These are phyloP conservation scores for Enhydra lutris DNA, from an alignment of 2,113 vertebrate species.

Conservation along the genomic window DNA sequence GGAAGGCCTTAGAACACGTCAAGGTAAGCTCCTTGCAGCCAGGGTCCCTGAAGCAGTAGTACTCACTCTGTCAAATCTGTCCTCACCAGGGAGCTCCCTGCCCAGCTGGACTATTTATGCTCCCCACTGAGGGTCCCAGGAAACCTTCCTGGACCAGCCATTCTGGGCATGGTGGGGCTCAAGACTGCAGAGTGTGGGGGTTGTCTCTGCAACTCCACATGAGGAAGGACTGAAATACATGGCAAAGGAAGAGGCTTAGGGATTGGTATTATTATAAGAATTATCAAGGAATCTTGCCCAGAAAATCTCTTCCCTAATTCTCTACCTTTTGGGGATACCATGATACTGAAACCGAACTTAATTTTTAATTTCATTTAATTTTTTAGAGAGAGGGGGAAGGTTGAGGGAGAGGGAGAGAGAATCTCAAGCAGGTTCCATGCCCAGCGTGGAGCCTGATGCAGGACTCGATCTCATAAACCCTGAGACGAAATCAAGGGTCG, in stretches of 20 bases:
- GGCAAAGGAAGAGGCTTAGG: not conserved
- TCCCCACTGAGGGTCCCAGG: not conserved
- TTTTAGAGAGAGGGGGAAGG: not conserved
- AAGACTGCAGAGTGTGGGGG: not conserved
- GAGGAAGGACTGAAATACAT: not conserved
- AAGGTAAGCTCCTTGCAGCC: not conserved
- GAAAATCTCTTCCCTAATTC: not conserved
- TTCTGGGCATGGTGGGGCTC: not conserved
- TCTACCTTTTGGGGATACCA: not conserved
- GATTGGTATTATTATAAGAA: not conserved
- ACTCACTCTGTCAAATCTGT: not conserved
- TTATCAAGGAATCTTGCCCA: not conserved
- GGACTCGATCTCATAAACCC: not conserved
- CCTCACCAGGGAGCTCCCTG: not conserved
- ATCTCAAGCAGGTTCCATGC: not conserved
- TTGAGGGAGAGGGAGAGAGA: not conserved
- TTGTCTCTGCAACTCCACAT: not conserved
- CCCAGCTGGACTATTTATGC: not conserved
- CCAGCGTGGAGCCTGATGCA: not conserved
- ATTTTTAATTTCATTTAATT: not conserved
- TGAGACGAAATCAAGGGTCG: not conserved
- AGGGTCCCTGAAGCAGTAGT: not conserved
- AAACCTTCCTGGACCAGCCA: not conserved
- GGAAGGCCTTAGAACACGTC: not conserved
- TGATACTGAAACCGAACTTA: not conserved